Conservation (phyloP, 2,888 invertebrate species). For the Latrodectus hesperus region DNA sequence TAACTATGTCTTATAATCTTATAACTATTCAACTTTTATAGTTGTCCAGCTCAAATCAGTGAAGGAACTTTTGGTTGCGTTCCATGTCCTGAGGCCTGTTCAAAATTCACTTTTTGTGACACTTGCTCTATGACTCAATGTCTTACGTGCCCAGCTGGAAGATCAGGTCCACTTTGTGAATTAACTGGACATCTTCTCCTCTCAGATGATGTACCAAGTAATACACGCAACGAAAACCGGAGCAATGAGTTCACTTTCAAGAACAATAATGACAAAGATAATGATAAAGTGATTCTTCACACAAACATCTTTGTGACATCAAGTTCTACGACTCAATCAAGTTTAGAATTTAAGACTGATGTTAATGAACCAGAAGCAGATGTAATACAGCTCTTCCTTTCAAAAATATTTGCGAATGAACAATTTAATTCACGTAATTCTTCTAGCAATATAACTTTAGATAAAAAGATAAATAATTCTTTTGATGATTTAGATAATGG, state of each 20-base stretch:
- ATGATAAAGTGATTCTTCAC: too few species aligned
- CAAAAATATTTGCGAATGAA: too few species aligned
- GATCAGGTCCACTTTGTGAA: slow-evolving; percentile 10
- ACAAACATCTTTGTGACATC: not conserved
- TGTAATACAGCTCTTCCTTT: too few species aligned
- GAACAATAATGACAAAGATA: not conserved
- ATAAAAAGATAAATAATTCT: too few species aligned
- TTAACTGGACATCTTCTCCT: not conserved
- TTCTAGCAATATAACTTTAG: too few species aligned
- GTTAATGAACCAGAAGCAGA: too few species aligned
- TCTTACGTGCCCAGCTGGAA: slow-evolving; percentile 14
- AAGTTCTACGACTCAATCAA: not conserved
- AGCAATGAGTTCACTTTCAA: too few species aligned
- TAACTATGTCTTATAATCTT: not conserved
- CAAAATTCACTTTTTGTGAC: not conserved
- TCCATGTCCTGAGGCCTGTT: slow-evolving; percentile 14
- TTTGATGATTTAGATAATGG: not conserved
- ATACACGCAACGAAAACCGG: not conserved
- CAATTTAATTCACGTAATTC: too few species aligned
- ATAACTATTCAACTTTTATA: not conserved
- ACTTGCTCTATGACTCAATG: slow-evolving; percentile 13
- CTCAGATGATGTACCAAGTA: not conserved
- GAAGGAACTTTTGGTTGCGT: not conserved
- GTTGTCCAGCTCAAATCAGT: not conserved
- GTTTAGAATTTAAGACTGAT: not conserved